Conservation (phyloP, 2,113 vertebrate species). For the Phainopepla nitens region DNA sequence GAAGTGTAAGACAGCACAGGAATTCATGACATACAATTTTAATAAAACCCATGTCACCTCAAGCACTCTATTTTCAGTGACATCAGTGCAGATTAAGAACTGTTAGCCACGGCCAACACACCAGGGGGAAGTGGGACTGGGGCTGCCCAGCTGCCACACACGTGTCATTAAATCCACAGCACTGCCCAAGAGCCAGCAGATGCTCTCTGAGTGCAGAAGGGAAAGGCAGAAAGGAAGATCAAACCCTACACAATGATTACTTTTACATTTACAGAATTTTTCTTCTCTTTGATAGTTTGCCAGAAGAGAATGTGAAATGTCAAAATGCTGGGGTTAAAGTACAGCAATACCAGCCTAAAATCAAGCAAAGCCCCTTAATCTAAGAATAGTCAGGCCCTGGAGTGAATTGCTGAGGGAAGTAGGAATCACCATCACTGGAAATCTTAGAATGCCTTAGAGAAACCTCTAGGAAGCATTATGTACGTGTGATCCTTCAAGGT, state of each 20-base stretch:
- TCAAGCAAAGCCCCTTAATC: not conserved
- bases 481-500: conserved; percentile 1
- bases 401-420: not conserved
- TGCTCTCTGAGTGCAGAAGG: not conserved
- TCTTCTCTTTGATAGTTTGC: not conserved
- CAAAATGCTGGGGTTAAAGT: not conserved
- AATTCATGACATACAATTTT: not conserved
- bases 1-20: not conserved
- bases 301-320: not conserved
- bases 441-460: not conserved
- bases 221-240: not conserved
- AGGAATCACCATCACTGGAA: not conserved
- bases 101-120: not conserved
- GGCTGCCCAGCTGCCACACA: not conserved
- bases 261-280: not conserved
- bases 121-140: not conserved
- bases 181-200: not conserved
- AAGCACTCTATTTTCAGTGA: not conserved
- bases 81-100: not conserved
- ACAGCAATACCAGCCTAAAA: not conserved
- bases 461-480: not conserved
- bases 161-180: not conserved
- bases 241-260: not conserved
- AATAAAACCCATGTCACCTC: not conserved
- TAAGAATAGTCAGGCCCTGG: not conserved